Conservation (phyloP, 2,797 vertebrate genomes). For the Threskiornis aethiopicus region DNA sequence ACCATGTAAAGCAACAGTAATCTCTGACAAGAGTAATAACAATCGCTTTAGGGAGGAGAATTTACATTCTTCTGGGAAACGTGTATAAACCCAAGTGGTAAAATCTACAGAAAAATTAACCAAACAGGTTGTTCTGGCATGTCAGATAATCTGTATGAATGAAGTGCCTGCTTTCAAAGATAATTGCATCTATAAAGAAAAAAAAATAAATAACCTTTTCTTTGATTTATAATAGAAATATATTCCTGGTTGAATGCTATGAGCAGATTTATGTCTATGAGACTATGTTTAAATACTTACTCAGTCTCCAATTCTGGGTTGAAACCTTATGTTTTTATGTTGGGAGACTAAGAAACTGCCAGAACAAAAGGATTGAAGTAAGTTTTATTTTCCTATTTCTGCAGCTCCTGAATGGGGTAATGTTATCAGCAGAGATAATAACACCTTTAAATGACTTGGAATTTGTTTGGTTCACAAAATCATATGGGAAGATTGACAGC, state of each 20-base stretch:
- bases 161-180: slow-evolving; percentile 8
- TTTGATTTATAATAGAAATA: background rate
- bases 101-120: slow-evolving; percentile 1
- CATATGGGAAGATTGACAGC: slow-evolving; percentile 63
- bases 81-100: background rate
- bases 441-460: slow-evolving; percentile 53
- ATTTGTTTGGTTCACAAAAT: slow-evolving; percentile 69
- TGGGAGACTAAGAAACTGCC: background rate
- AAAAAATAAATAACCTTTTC: background rate
- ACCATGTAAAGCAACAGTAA: background rate
- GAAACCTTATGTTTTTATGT: background rate
- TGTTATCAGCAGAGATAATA: slow-evolving; percentile 63
- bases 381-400: slow-evolving; percentile 60
- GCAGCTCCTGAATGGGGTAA: background rate
- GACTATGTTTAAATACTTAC: background rate
- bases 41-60: background rate
- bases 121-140: background rate
- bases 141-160: background rate
- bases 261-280: background rate
- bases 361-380: slow-evolving; percentile 48
- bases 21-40: background rate
- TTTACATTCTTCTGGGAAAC: background rate
- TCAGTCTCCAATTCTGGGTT: background rate
- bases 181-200: background rate
- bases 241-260: background rate